phyloP scores from a whole-genome alignment of 2,888 invertebrate genomes.

The Drosophila setosimentum region DNA sequence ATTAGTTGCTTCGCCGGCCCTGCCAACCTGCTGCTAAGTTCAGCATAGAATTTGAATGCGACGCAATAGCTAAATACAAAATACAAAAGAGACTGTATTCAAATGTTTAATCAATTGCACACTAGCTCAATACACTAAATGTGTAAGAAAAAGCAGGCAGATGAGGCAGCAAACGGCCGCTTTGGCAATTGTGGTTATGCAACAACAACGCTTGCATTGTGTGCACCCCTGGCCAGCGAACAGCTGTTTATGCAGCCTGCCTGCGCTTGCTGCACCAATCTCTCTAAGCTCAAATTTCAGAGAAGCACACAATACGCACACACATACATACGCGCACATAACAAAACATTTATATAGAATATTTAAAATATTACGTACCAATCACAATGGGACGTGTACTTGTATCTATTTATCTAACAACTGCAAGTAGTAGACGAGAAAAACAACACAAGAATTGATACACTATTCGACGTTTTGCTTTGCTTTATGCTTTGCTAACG shows the following conservation, averaged over 20 bases:
- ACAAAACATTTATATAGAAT: background rate
- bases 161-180: background rate
- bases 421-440: constrained; percentile 36
- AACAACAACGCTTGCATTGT: constrained; percentile 47
- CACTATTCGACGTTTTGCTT: constrained; percentile 59
- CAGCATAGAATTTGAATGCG: constrained; percentile 36
- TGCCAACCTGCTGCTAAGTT: constrained; percentile 45
- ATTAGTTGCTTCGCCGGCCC: constrained; percentile 30
- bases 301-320: constrained; percentile 16
- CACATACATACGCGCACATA: constrained; percentile 5
- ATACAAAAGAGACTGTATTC: background rate
- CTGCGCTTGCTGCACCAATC: constrained; percentile 32
- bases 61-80: constrained; percentile 46
- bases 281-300: constrained; percentile 56
- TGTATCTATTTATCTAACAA: constrained; percentile 21
- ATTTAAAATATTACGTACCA: constrained; percentile 52
- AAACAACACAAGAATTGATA: constrained; percentile 62
- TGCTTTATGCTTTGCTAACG: constrained; percentile 57
- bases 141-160: background rate
- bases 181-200: constrained; percentile 47
- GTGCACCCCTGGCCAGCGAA: constrained; percentile 53
- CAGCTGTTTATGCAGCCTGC: constrained; percentile 60
- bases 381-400: constrained; percentile 45
- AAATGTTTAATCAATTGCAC: constrained; percentile 3
- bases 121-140: background rate